These are phyloP conservation scores for Beaufortia kweichowensis DNA, from an alignment of 2,113 vertebrate genomes.

Conservation along the genomic window DNA sequence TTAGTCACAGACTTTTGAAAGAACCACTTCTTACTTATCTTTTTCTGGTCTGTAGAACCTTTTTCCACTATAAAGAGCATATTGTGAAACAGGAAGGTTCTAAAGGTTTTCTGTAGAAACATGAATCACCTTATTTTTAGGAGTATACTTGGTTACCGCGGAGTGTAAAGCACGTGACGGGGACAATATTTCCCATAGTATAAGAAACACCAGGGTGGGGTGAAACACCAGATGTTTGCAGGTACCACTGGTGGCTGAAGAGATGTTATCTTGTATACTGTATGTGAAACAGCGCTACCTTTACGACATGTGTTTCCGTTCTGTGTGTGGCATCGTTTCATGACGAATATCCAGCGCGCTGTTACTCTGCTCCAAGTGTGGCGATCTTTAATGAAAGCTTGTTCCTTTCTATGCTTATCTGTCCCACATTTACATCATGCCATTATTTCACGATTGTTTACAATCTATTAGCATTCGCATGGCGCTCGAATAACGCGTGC, in stretches of 20 bases:
- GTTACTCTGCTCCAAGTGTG: conserved; percentile 41
- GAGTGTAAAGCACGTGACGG: too few species aligned
- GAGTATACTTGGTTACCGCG: too few species aligned
- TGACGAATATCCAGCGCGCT: conserved; percentile 7
- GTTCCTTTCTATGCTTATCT: conserved; percentile 43
- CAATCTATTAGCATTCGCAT: conserved; percentile 53
- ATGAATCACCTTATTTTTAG: too few species aligned
- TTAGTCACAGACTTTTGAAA: too few species aligned
- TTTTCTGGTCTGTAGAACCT: too few species aligned
- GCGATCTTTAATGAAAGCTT: conserved; percentile 40
- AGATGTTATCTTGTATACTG: background rate
- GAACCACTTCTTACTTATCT: too few species aligned
- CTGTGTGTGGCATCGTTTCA: background rate
- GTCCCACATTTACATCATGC: conserved; percentile 23
- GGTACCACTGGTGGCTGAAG: background rate
- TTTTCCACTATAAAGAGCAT: too few species aligned
- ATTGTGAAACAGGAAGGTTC: too few species aligned
- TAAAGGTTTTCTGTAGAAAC: too few species aligned
- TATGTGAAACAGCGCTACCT: too few species aligned
- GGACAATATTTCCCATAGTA: too few species aligned
- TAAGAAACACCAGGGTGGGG: too few species aligned
- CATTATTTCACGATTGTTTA: conserved; percentile 55
- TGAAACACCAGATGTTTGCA: background rate
- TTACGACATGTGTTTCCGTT: conserved; percentile 4
- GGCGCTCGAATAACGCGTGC: conserved; percentile 39